These are phyloP conservation scores for Orcinus orca DNA, from an alignment of 2,113 vertebrate species.

Conservation along the genomic window DNA sequence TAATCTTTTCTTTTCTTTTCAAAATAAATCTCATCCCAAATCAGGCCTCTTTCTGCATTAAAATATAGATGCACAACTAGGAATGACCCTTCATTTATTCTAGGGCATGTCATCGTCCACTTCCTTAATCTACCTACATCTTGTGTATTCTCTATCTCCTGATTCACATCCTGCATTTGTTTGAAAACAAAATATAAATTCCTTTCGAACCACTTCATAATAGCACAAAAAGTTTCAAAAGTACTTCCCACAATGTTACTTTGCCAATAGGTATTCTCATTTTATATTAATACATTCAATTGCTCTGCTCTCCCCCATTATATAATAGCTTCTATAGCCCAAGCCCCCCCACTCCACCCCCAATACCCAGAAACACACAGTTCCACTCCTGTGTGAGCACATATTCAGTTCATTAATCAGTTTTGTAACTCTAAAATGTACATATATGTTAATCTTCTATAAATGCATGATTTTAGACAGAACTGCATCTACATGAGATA, in stretches of 20 bases:
- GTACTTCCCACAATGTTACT: neutral
- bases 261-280: neutral
- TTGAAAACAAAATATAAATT: neutral
- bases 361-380: neutral
- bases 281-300: neutral
- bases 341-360: neutral
- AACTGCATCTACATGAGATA: neutral
- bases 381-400: neutral
- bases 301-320: no score
- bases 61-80: neutral
- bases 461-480: neutral
- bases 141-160: neutral
- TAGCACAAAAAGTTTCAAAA: neutral
- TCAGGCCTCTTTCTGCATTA: neutral
- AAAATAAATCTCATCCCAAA: neutral
- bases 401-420: neutral
- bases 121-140: neutral
- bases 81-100: neutral
- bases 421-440: neutral
- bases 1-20: neutral
- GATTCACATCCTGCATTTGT: neutral
- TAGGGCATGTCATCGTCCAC: no score
- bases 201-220: neutral
- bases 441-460: neutral
- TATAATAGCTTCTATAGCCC: neutral